These are phyloP conservation scores for Garra rufa DNA, from an alignment of 2,113 vertebrate genomes.

Conservation along the genomic window DNA sequence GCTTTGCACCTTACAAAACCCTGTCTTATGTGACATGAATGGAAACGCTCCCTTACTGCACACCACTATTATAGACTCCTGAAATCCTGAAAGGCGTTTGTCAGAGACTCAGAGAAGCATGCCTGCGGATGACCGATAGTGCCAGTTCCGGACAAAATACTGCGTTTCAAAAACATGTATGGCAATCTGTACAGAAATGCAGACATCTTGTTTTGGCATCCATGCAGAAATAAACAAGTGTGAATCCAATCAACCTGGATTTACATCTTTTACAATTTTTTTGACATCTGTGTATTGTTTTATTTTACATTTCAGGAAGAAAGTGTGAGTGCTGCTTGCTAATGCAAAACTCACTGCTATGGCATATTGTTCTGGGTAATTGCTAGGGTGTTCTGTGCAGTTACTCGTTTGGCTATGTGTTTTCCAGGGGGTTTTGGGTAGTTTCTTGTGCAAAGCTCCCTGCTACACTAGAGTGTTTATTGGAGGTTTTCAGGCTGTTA, in stretches of 20 bases:
- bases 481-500: too few species aligned
- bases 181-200: neutral
- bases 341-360: too few species aligned
- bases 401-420: too few species aligned
- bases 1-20: slow-evolving; percentile 43
- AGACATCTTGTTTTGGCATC: slow-evolving; percentile 13
- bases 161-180: slow-evolving; percentile 15
- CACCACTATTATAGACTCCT: slow-evolving; percentile 54
- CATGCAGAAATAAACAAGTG: neutral
- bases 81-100: slow-evolving; percentile 57
- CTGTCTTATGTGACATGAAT: slow-evolving; percentile 53
- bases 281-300: neutral
- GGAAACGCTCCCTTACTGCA: slow-evolving; percentile 48
- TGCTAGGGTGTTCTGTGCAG: too few species aligned
- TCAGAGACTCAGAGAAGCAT: slow-evolving; percentile 48
- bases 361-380: too few species aligned
- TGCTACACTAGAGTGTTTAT: too few species aligned
- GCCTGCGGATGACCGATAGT: slow-evolving; percentile 49
- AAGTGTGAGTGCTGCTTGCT: neutral
- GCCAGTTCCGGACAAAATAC: slow-evolving; percentile 41
- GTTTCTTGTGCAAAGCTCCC: too few species aligned
- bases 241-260: neutral
- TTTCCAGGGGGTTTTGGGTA: too few species aligned
- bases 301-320: neutral
- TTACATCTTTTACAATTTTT: neutral